phyloP scores from a whole-genome alignment of 2,888 invertebrate genomes.

The Leptinotarsa peninsularis region DNA sequence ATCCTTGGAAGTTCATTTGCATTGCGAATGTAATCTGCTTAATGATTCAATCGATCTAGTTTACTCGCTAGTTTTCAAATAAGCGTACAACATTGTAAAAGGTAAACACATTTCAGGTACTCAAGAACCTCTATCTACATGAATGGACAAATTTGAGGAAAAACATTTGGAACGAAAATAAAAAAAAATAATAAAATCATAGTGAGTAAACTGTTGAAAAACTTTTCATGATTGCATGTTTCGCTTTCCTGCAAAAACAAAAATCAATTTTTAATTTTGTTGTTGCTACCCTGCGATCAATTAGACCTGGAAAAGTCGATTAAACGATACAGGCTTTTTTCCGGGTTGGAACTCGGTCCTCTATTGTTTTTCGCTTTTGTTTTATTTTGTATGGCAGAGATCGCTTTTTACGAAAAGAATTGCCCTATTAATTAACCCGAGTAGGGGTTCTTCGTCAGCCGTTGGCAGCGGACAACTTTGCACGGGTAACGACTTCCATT shows the following conservation, averaged over 20 bases:
- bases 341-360: neutral
- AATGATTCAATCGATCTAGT: too few species aligned
- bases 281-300: conserved; percentile 9
- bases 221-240: too few species aligned
- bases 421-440: conserved; percentile 40
- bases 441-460: conserved; percentile 35
- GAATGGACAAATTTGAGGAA: too few species aligned
- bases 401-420: conserved; percentile 37
- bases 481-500: conserved; percentile 38
- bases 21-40: too few species aligned
- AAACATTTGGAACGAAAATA: too few species aligned
- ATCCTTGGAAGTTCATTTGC: too few species aligned
- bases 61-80: too few species aligned
- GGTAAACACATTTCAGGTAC: too few species aligned
- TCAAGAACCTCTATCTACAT: too few species aligned
- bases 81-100: too few species aligned
- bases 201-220: too few species aligned
- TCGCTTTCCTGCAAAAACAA: neutral
- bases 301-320: conserved; percentile 9
- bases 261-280: conserved; percentile 6
- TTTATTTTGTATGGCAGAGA: conserved; percentile 35
- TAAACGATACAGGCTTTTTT: conserved; percentile 10
- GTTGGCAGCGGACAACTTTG: conserved; percentile 39
- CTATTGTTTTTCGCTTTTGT: conserved; percentile 40
- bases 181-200: too few species aligned